Percentiles rank a stretch among this genome's conserved stretches.
phyloP scores from a whole-genome alignment of 2,797 vertebrate species.

The Centroberyx gerrardi region DNA sequence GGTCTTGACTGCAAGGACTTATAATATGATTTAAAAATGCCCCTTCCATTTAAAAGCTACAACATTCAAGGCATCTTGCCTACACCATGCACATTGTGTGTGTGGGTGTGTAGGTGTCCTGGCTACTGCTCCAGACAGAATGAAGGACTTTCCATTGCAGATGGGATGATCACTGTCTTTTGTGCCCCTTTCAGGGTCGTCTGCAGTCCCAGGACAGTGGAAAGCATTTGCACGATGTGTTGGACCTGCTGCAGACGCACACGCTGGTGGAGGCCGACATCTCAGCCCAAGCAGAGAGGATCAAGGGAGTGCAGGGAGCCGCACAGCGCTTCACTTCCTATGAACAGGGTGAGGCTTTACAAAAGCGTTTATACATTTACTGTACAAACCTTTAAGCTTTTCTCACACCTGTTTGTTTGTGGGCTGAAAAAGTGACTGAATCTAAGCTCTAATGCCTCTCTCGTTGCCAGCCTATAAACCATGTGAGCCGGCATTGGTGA shows the following conservation, averaged over 20 bases:
- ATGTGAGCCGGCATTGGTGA: conserved; percentile 92
- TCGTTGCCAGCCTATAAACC: conserved; percentile 90
- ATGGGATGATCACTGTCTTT: conserved; percentile 13
- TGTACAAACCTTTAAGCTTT: background rate
- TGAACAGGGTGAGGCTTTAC: conserved; percentile 85
- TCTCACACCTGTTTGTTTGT: conserved; percentile 7
- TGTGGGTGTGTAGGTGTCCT: background rate
- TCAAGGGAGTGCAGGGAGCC: conserved; percentile 88
- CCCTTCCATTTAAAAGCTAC: background rate
- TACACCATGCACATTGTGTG: background rate
- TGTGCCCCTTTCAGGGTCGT: conserved; percentile 85
- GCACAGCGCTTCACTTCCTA: conserved; percentile 89
- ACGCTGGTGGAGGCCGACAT: conserved; percentile 95
- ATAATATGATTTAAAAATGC: background rate
- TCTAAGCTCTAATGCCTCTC: conserved; percentile 19
- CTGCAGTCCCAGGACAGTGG: conserved; percentile 94
- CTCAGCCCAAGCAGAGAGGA: conserved; percentile 92
- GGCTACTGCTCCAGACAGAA: background rate
- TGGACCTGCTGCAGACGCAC: conserved; percentile 95
- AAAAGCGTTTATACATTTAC: background rate
- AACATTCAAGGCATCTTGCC: background rate
- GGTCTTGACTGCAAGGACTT: too few relatives aligned
- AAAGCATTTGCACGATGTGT: conserved; percentile 94
- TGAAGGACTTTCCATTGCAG: background rate
- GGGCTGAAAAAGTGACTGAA: conserved; percentile 5